Evolutionary conservation across 2,888 invertebrate species (phyloP).

Genomic region (Ypsolopha scabrella): DNA sequence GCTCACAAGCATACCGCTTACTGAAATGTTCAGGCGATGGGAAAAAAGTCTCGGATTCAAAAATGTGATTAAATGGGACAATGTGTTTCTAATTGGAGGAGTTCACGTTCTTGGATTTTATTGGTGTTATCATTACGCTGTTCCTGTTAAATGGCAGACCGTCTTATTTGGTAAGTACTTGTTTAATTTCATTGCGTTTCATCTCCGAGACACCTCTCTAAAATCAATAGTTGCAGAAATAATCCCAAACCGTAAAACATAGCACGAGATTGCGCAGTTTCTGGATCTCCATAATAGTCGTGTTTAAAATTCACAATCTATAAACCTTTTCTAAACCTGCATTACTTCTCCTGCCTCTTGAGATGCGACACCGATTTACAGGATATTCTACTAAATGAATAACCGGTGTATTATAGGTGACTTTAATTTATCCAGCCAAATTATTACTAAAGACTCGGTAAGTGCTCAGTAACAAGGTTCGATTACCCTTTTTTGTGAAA

Average conservation of each 20-base stretch:
- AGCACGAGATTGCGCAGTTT: not conserved
- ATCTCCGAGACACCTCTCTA: no score
- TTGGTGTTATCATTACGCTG: conserved; percentile 50
- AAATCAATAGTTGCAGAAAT: not conserved
- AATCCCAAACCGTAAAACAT: not conserved
- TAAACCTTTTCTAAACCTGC: not conserved
- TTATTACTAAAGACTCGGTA: no score
- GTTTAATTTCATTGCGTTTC: conserved; percentile 1
- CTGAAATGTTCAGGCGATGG: conserved; percentile 35
- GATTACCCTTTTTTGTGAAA: no score
- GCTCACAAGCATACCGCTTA: conserved; percentile 15
- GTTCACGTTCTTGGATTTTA: conserved; percentile 49
- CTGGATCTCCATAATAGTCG: not conserved
- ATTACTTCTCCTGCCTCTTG: no score
- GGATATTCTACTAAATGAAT: no score
- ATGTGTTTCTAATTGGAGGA: conserved; percentile 35
- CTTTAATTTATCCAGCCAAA: no score
- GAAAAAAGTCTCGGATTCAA: conserved; percentile 50
- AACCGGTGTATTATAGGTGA: no score
- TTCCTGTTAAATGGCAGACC: conserved; percentile 56
- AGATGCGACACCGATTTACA: no score
- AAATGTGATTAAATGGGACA: conserved; percentile 58
- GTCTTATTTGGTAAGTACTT: conserved; percentile 44
- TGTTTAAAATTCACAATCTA: conserved; percentile 15
- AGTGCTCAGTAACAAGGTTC: no score